Base-by-base conservation (phyloP, 2,797 vertebrate genomes). In the Pipistrellus kuhlii region DNA sequence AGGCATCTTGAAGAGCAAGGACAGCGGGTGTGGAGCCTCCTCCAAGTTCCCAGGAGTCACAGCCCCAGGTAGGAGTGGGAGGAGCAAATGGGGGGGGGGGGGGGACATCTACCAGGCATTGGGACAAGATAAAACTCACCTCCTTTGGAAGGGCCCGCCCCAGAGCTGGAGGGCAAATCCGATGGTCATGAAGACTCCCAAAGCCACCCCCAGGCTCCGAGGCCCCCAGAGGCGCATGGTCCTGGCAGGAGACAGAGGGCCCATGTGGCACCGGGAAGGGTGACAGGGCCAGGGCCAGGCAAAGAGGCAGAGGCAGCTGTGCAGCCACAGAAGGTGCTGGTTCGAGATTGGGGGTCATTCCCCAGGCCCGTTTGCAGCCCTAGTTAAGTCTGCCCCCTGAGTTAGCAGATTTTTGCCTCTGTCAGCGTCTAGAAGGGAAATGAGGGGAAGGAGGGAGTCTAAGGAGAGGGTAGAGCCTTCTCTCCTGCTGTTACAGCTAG, bases 121-220 rank as follows among this genome's bases (percentile, higher is more conserved):
- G 20, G 55, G 51, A 53, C 25, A 73, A 64, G 62, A 48, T 48
- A 87, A 64, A 46, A 92, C 95, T 98, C 94, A 99, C 99, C 98
- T 99, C 95, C 98, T 99, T 94, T 98, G 99, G 97, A 99, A 98
- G 96, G 99, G 98, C 51, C 98, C 98, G 35, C 98, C 99, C 91
- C 99, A 97, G 81, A 99, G 97, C 97, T 99, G 99, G 51, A 99
- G 98, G 0, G 98, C 98, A 91, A 99, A 98, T 48, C 98, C 99
- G 1, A 99, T 98, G 91, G 98, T 98, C 97, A 98, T 98, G 38
- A 99, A 99, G 91, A 99, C 94, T 59, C 99, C 98, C 96, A 99
- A 97, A 6, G 98, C 98, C 6, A 96, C 95, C 94, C 97, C 97
- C 51, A 98, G 96, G 41, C 93, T 92, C 66, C 93, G 96, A 72